Conservation (phyloP, 2,888 invertebrate species). For the Zygaena filipendulae region DNA sequence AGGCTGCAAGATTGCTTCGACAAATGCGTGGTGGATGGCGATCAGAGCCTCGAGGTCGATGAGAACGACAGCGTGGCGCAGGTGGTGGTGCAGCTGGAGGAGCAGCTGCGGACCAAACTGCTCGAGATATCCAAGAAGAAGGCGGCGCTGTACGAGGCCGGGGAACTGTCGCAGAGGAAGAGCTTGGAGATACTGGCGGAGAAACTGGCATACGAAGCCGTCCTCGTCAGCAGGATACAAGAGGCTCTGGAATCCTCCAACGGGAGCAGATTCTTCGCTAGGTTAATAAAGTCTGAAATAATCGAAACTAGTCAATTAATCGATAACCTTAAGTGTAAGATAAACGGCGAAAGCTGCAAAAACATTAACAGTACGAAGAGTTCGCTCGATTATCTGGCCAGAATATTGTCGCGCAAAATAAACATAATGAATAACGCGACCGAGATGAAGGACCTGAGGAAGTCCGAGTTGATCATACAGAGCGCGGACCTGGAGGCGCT, state of each 20-base stretch:
- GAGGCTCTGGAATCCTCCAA: constrained; percentile 72
- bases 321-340: constrained; percentile 75
- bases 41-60: constrained; percentile 33
- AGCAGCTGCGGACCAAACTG: constrained; percentile 75
- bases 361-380: constrained; percentile 41
- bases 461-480: constrained; percentile 44
- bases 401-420: constrained; percentile 79
- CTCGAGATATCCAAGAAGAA: constrained; percentile 75
- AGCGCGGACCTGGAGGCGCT: constrained; percentile 62
- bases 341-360: constrained; percentile 65
- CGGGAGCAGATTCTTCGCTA: constrained; percentile 67
- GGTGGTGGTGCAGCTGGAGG: constrained; percentile 73
- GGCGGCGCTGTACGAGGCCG: constrained; percentile 72
- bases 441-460: constrained; percentile 30
- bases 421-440: constrained; percentile 44
- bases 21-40: constrained; percentile 66
- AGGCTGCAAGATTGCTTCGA: constrained; percentile 70
- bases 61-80: constrained; percentile 64
- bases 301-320: constrained; percentile 82
- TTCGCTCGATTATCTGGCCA: constrained; percentile 77
- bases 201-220: constrained; percentile 83
- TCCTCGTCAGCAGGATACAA: constrained; percentile 75
- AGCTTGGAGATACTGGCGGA: constrained; percentile 80
- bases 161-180: constrained; percentile 74
- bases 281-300: constrained; percentile 75